Base-by-base conservation (phyloP, 1,140 invertebrate species). In the Lucilia cuprina region DNA sequence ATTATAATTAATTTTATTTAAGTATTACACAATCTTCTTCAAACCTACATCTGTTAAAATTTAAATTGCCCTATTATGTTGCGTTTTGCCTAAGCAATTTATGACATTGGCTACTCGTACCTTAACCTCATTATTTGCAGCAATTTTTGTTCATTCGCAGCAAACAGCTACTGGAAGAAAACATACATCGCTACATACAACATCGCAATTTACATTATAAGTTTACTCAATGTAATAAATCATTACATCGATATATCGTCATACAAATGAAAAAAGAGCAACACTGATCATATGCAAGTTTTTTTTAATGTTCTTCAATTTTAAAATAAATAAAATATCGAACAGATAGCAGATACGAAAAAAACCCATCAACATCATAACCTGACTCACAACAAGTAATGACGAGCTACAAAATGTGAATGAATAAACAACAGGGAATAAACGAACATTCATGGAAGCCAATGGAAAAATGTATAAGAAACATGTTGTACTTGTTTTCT, bases 401-500 rank as follows among this genome's bases (percentile, higher is more conserved):
- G 41, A 41, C 41, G 41, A 41, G 25, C 25, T 3, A 30, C 25
- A 30, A 30, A 30, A 41, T 8, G 41, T 8, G 41, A 41, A 41
- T 41, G 41, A 41, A 41, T 41, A 10, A 41, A 77, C 13, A n/a
- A 77, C 34, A 35, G 30, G n/a, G 34, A 14, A 25, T 35, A 21
- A 17, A 34, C 30, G 25, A 77, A 77, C 12, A 77, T 41, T 8
- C 41, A 41, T 7, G 41, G 41, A 41, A 41, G 30, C 74, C 30
- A 77, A 41, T 19, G 50, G 10, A 13, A 55, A 12, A 55, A 9
- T 49, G 5, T n/a, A 49, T 9, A 55, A 13, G 50, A 55, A 77
- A 77, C 74, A 77, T 77, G 74, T 41, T 77, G 74, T 77, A 77
- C 34, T 77, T 41, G 74, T 19, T 77, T 77, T 77, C 47, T 77